Conservation (phyloP, 2,113 vertebrate species). For the Hypanus sabinus region DNA sequence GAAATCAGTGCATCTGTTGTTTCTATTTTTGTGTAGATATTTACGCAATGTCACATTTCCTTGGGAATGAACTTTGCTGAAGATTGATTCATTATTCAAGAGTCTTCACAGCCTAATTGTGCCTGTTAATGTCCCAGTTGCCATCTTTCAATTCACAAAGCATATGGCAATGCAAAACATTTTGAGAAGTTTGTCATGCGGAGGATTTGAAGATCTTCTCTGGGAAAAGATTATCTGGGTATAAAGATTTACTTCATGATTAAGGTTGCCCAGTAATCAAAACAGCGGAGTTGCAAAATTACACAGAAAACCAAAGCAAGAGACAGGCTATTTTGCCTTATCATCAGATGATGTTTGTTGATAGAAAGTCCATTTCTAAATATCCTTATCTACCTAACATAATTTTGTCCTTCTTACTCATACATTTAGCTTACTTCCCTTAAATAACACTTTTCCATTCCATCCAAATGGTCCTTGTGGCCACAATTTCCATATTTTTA, state of each 20-base stretch:
- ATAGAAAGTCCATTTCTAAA: no score
- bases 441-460: no score
- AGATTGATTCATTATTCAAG: not conserved
- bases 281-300: not conserved
- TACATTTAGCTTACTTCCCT: no score
- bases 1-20: not conserved
- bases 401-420: no score
- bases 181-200: not conserved
- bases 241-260: not conserved
- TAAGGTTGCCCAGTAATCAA: not conserved
- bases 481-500: no score
- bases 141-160: not conserved
- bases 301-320: not conserved
- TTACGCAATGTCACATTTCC: not conserved
- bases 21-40: not conserved
- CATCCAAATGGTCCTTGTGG: no score
- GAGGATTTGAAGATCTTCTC: not conserved
- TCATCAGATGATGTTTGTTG: no score
- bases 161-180: not conserved
- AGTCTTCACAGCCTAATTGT: not conserved
- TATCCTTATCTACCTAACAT: no score
- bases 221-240: not conserved
- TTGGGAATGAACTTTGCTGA: constrained; percentile 21
- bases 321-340: not conserved
- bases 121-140: not conserved